Evolutionary conservation across 2,113 vertebrate species (phyloP).

Genomic region (Chloebia gouldiae): DNA sequence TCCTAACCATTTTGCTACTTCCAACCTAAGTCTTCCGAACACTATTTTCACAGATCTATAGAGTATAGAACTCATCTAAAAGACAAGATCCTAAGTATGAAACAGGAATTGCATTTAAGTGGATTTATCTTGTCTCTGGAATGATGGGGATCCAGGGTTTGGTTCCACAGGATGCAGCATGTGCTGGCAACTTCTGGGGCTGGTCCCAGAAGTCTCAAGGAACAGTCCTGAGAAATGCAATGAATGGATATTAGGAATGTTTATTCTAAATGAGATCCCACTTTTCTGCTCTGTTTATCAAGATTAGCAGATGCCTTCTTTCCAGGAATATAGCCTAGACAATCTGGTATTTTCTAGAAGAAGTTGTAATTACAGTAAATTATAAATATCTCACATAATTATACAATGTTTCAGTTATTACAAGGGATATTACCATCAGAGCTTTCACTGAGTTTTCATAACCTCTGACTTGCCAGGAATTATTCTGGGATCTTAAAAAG

Average conservation of each 20-base stretch:
- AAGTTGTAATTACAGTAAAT: conserved; percentile 17
- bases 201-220: background rate
- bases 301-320: conserved; percentile 43
- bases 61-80: background rate
- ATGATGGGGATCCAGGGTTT: background rate
- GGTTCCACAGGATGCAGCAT: background rate
- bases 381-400: conserved; percentile 1
- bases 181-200: background rate
- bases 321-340: conserved; percentile 30
- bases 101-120: background rate
- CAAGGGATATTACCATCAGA: background rate
- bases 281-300: conserved; percentile 31
- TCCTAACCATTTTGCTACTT: background rate
- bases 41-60: background rate
- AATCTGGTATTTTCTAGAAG: conserved; percentile 36
- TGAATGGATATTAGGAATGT: background rate
- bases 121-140: background rate
- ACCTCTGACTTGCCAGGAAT: background rate
- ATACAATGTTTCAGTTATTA: background rate
- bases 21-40: background rate
- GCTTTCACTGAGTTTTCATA: background rate
- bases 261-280: background rate
- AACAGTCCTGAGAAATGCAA: background rate
- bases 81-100: background rate
- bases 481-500: background rate